These are phyloP conservation scores for Tautogolabrus adspersus DNA, from an alignment of 2,113 vertebrate genomes.

Conservation along the genomic window DNA sequence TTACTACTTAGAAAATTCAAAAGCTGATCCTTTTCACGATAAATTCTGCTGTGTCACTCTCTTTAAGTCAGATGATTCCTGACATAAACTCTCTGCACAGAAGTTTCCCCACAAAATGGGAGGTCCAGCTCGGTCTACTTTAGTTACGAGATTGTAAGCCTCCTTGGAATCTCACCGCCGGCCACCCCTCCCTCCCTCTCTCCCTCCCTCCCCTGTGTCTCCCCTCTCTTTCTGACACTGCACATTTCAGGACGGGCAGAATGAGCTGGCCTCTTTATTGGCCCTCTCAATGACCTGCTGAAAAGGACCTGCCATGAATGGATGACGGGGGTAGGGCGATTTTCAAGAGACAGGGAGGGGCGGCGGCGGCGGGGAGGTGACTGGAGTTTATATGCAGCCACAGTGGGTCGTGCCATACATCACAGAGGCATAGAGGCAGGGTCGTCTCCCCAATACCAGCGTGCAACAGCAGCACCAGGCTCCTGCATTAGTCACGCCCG, in stretches of 20 bases:
- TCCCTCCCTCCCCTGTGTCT: conserved; percentile 14
- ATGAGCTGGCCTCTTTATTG: conserved; percentile 77
- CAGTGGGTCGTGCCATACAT: conserved; percentile 42
- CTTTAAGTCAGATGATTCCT: conserved; percentile 11
- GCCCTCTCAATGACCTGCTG: conserved; percentile 77
- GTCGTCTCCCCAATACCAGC: conserved; percentile 47
- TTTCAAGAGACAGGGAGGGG: conserved; percentile 36
- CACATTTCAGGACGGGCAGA: conserved; percentile 72
- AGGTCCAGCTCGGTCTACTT: conserved; percentile 41
- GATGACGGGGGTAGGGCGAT: conserved; percentile 67
- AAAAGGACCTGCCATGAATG: conserved; percentile 75
- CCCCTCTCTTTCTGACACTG: conserved; percentile 67
- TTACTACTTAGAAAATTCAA: neutral
- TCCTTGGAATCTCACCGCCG: conserved; percentile 56
- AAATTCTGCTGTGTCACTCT: conserved; percentile 4
- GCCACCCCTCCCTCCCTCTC: conserved; percentile 21
- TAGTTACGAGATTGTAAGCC: conserved; percentile 54
- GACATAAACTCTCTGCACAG: conserved; percentile 12
- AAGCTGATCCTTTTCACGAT: neutral
- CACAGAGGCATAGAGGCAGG: conserved; percentile 21
- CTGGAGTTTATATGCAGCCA: conserved; percentile 54
- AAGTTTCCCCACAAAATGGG: conserved; percentile 38
- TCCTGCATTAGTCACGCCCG: conserved; percentile 75
- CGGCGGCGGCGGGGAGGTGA: neutral
- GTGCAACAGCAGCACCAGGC: conserved; percentile 68